These are phyloP conservation scores for Automeris io DNA, from an alignment of 2,888 invertebrate species.

Conservation along the genomic window DNA sequence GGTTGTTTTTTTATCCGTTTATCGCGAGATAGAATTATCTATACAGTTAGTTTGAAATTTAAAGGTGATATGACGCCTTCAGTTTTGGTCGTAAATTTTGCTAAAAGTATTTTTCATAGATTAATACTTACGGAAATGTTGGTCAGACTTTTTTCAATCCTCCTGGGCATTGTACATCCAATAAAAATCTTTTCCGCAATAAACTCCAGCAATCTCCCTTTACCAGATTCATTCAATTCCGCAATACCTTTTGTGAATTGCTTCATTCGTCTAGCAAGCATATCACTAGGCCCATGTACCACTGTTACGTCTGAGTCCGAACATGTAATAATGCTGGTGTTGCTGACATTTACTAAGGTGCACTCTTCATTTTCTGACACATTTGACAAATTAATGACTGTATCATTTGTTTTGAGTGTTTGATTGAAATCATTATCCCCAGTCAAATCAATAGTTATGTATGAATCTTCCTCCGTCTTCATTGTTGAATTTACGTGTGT, in stretches of 20 bases:
- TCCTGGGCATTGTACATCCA: conserved; percentile 36
- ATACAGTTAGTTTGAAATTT: too few species aligned
- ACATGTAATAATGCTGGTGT: conserved; percentile 33
- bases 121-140: conserved; percentile 31
- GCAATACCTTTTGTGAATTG: conserved; percentile 47
- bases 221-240: conserved; percentile 41
- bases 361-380: conserved; percentile 33
- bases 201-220: conserved; percentile 41
- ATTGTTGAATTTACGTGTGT: conserved; percentile 36
- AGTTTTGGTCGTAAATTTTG: not conserved
- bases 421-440: conserved; percentile 19
- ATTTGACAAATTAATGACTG: conserved; percentile 38
- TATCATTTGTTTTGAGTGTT: conserved; percentile 6
- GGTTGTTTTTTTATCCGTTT: too few species aligned
- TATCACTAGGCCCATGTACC: conserved; percentile 21
- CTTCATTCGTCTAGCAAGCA: conserved; percentile 24
- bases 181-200: conserved; percentile 54
- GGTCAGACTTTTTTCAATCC: conserved; percentile 18
- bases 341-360: conserved; percentile 32
- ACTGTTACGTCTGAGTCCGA: conserved; percentile 60
- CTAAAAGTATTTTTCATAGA: not conserved
- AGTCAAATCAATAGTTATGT: conserved; percentile 59
- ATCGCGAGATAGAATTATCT: too few species aligned
- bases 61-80: too few species aligned
- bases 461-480: conserved; percentile 46